Evolutionary conservation across 2,113 vertebrate species (phyloP).

Genomic region (Lasiurus cinereus): DNA sequence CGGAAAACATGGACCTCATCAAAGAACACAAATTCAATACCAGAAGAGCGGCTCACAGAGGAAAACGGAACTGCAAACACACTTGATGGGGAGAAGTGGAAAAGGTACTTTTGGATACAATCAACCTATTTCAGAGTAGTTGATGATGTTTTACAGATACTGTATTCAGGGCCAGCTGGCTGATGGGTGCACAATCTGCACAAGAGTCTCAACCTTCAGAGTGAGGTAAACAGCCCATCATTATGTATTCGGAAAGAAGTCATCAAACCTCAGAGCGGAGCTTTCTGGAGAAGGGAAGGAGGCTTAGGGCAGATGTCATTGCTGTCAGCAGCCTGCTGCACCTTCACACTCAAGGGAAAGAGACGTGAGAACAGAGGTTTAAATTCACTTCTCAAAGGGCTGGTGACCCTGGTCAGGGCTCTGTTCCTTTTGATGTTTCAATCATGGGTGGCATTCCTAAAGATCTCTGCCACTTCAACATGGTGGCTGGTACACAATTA

Average conservation of each 20-base stretch:
- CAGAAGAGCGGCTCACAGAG: neutral
- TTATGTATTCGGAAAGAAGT: neutral
- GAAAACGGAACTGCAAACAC: neutral
- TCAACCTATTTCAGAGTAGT: neutral
- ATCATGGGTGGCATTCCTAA: neutral
- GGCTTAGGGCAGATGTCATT: neutral
- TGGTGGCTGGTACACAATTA: neutral
- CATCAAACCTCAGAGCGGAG: neutral
- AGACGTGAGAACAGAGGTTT: neutral
- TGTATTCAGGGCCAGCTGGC: neutral
- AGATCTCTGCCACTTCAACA: neutral
- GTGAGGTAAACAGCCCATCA: neutral
- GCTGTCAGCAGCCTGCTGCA: neutral
- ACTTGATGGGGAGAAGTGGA: fast-evolving
- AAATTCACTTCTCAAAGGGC: neutral
- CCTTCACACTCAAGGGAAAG: neutral
- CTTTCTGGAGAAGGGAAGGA: fast-evolving
- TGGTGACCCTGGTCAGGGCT: neutral
- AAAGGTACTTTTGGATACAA: neutral
- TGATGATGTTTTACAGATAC: neutral
- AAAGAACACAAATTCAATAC: fast-evolving
- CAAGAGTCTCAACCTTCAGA: neutral
- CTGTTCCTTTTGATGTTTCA: neutral
- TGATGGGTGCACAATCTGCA: neutral
- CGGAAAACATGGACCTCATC: fast-evolving